Percentiles rank a stretch among this genome's conserved stretches.
phyloP scores from a whole-genome alignment of 2,888 invertebrate genomes.

The Anthoptus insignis region DNA sequence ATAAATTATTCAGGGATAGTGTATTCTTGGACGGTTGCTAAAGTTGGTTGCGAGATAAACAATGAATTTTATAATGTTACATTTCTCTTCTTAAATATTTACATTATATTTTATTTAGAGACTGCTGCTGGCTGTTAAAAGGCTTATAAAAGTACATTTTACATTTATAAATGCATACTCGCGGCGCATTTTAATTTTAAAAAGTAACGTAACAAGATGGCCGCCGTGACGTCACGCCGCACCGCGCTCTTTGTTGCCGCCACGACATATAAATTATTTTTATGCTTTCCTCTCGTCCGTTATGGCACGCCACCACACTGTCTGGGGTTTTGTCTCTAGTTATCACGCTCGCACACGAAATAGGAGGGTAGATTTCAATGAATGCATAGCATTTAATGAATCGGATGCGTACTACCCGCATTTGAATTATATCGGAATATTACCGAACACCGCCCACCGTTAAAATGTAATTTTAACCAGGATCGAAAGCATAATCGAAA shows the following conservation, averaged over 20 bases:
- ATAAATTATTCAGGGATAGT: background rate
- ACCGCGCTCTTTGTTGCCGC: constrained; percentile 27
- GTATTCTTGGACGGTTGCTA: too few relatives aligned
- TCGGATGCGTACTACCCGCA: too few relatives aligned
- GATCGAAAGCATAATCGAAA: too few relatives aligned
- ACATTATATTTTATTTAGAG: background rate
- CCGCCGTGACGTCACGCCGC: constrained; percentile 36
- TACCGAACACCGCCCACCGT: too few relatives aligned
- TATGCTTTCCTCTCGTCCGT: constrained; percentile 32
- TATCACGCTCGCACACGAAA: too few relatives aligned
- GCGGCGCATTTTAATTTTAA: constrained; percentile 33
- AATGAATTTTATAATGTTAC: background rate
- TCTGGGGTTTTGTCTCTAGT: constrained; percentile 32
- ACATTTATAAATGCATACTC: constrained; percentile 25
- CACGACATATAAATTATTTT: constrained; percentile 39
- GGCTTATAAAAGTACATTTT: constrained; percentile 23
- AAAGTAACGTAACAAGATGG: constrained; percentile 37
- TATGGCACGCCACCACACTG: constrained; percentile 21
- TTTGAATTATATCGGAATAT: too few relatives aligned
- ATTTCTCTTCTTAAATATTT: background rate
- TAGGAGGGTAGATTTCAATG: too few relatives aligned
- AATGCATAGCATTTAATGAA: too few relatives aligned
- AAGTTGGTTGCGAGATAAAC: background rate
- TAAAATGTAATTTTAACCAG: too few relatives aligned
- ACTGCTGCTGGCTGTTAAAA: constrained; percentile 8